Evolutionary conservation across 2,797 vertebrate genomes (phyloP).

Genomic region (Hippopotamyrus pictus): DNA sequence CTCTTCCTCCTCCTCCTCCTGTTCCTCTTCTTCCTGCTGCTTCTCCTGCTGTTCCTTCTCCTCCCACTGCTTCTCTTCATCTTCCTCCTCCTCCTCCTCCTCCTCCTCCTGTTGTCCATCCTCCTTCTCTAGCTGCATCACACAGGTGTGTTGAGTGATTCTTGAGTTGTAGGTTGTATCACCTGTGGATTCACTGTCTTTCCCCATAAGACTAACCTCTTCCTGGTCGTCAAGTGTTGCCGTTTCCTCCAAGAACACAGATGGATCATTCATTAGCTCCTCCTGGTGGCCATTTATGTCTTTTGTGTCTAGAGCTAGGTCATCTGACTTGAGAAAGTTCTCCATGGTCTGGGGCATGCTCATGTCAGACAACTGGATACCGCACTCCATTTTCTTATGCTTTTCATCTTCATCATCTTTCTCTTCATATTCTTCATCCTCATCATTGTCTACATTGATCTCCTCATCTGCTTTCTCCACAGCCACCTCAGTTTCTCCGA

Average conservation of each 20-base stretch:
- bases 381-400: conserved; percentile 40
- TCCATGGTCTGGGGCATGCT: conserved; percentile 27
- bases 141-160: background rate
- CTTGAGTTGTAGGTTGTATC: background rate
- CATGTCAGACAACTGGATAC: conserved; percentile 38
- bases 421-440: conserved; percentile 57
- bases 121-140: background rate
- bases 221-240: background rate
- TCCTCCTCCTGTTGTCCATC: background rate
- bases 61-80: background rate
- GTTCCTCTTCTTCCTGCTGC: background rate
- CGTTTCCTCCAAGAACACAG: background rate
- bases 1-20: background rate
- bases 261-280: conserved; percentile 16
- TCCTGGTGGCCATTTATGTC: conserved; percentile 22
- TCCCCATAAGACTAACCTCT: background rate
- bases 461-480: conserved; percentile 72
- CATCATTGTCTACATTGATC: conserved; percentile 65
- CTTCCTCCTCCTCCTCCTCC: background rate
- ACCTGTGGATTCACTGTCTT: background rate
- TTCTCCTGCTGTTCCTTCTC: background rate
- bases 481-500: conserved; percentile 56
- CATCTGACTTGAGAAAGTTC: conserved; percentile 36
- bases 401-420: conserved; percentile 46
- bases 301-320: conserved; percentile 24